Evolutionary conservation across 2,888 invertebrate species (phyloP).

Genomic region (Neoaliturus tenellus): DNA sequence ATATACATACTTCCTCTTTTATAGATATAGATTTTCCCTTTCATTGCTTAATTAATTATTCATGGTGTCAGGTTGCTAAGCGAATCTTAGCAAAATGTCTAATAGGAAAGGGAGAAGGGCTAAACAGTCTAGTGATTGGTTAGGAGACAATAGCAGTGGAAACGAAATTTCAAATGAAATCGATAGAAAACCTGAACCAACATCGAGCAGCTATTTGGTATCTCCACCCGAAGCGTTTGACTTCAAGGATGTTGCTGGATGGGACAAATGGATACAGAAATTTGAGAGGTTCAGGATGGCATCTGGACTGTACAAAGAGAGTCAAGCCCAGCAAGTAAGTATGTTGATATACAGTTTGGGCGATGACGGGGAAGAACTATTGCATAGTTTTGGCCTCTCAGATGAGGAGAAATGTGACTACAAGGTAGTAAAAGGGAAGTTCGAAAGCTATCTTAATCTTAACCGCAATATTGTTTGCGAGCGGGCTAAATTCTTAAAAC

Average conservation of each 20-base stretch:
- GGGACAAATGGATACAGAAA: neutral
- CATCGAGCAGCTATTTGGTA: neutral
- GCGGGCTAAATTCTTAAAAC: slow-evolving; percentile 3
- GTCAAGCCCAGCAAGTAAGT: neutral
- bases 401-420: neutral
- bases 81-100: too few relatives aligned
- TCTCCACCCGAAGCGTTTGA: neutral
- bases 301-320: slow-evolving; percentile 3
- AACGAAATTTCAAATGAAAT: neutral
- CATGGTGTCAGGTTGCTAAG: too few relatives aligned
- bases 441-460: neutral
- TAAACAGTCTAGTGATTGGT: too few relatives aligned
- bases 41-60: too few relatives aligned
- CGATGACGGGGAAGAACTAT: neutral
- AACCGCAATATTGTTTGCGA: neutral
- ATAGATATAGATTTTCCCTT: too few relatives aligned
- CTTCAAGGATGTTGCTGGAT: slow-evolving; percentile 10
- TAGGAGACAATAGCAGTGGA: too few relatives aligned
- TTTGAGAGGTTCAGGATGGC: neutral
- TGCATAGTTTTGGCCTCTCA: slow-evolving; percentile 10
- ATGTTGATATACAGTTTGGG: slow-evolving; percentile 2
- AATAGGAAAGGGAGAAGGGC: too few relatives aligned
- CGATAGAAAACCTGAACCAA: neutral
- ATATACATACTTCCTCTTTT: too few relatives aligned
- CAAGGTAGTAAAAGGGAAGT: neutral